Conservation (phyloP, 2,888 invertebrate genomes). For the Perizoma flavofasciatum region DNA sequence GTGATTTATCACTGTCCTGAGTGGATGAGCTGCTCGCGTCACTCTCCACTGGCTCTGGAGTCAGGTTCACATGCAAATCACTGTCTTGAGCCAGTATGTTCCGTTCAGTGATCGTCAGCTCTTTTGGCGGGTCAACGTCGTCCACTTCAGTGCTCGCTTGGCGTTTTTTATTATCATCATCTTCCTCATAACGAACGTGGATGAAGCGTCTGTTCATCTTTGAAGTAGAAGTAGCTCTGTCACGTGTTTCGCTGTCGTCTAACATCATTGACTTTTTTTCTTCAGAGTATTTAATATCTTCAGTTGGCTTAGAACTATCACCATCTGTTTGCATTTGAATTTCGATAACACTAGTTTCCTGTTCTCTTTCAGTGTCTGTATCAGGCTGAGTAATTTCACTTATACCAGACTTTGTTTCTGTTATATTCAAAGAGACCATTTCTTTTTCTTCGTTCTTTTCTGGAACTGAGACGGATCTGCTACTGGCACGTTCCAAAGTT, state of each 20-base stretch:
- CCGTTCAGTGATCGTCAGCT: conserved; percentile 7
- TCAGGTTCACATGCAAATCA: background rate
- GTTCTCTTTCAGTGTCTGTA: background rate
- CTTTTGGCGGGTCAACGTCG: background rate
- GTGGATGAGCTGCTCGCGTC: conserved; percentile 6
- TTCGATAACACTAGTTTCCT: conserved; percentile 7
- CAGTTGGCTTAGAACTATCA: background rate
- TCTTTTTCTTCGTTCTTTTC: conserved; percentile 32
- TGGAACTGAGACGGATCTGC: background rate
- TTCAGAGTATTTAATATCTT: background rate
- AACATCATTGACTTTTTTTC: background rate
- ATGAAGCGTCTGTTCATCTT: conserved; percentile 29
- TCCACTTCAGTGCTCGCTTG: conserved; percentile 8
- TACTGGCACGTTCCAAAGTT: conserved; percentile 1
- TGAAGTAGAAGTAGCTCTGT: conserved; percentile 25
- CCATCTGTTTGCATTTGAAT: conserved; percentile 3
- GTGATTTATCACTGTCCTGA: conserved; percentile 1
- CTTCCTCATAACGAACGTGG: conserved; percentile 40
- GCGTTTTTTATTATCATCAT: conserved; percentile 15
- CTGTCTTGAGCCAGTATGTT: conserved; percentile 12
- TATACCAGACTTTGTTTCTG: conserved; percentile 14
- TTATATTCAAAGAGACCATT: conserved; percentile 37
- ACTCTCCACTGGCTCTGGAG: conserved; percentile 1
- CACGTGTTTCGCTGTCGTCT: background rate
- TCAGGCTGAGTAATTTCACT: background rate